These are phyloP conservation scores for Noctua comes DNA, from an alignment of 2,888 invertebrate genomes.

Conservation along the genomic window DNA sequence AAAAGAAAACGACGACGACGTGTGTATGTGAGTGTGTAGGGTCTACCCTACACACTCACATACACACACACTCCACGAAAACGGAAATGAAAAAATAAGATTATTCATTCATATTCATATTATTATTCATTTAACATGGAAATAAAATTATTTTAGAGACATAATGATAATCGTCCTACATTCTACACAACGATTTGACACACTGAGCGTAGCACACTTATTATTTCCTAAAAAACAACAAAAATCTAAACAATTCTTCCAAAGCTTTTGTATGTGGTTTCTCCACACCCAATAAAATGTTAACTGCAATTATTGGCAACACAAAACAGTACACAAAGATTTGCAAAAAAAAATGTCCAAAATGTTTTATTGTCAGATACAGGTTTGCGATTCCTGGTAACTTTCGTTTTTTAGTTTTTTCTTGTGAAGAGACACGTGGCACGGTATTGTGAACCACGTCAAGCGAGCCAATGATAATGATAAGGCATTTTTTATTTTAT, in stretches of 20 bases:
- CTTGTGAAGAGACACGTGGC: conserved; percentile 49
- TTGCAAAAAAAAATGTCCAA: conserved; percentile 46
- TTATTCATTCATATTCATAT: no score
- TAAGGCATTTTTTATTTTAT: no score
- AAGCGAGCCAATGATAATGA: background rate
- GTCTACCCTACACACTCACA: no score
- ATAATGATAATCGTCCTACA: conserved; percentile 1
- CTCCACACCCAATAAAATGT: conserved; percentile 60
- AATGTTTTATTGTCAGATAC: conserved; percentile 29
- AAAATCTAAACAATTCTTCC: conserved; percentile 29
- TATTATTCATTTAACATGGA: background rate
- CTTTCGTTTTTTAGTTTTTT: conserved; percentile 58
- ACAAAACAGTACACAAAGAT: conserved; percentile 42
- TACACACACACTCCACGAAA: no score
- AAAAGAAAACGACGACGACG: no score
- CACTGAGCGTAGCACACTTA: conserved; percentile 32
- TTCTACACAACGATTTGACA: conserved; percentile 4
- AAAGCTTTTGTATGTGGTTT: conserved; percentile 59
- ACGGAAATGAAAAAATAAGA: no score
- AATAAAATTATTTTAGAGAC: background rate
- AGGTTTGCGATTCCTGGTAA: conserved; percentile 60
- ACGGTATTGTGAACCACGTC: background rate
- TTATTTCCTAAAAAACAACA: conserved; percentile 33
- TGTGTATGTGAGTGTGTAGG: no score
- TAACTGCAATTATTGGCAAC: conserved; percentile 43